Evolutionary conservation across 2,797 vertebrate species (phyloP).

Genomic region (Choloepus didactylus): DNA sequence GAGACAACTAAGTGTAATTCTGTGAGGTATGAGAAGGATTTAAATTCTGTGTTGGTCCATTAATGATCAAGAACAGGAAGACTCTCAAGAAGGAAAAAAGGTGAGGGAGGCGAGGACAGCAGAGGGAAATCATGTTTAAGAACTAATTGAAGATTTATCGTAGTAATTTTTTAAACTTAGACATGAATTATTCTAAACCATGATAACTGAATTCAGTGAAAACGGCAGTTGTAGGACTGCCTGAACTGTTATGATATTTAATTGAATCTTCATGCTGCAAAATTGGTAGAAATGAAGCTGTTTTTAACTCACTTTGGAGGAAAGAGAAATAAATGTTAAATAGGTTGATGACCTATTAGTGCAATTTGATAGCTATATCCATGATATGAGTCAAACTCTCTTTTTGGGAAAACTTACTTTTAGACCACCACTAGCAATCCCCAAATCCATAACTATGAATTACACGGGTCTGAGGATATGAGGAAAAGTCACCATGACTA

Average conservation of each 20-base stretch:
- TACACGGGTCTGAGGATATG: not conserved
- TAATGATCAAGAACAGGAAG: constrained; percentile 54
- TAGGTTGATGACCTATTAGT: not conserved
- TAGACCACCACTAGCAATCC: not conserved
- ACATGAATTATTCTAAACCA: constrained; percentile 46
- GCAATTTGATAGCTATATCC: not conserved
- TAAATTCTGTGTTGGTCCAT: constrained; percentile 40
- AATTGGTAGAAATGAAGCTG: constrained; percentile 66
- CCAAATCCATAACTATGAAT: constrained; percentile 41
- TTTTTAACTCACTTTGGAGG: constrained; percentile 67
- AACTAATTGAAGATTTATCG: constrained; percentile 50
- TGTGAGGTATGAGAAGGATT: constrained; percentile 39
- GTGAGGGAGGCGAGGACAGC: not conserved
- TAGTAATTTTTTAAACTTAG: constrained; percentile 45
- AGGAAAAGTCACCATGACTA: constrained; percentile 39
- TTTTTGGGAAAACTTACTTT: constrained; percentile 1
- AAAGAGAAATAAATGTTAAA: constrained; percentile 63
- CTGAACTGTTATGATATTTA: not conserved
- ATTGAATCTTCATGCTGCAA: constrained; percentile 26
- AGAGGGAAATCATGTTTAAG: constrained; percentile 45
- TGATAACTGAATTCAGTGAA: constrained; percentile 42
- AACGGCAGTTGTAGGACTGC: not conserved
- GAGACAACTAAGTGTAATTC: not conserved
- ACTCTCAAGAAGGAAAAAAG: not conserved
- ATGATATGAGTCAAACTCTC: not conserved